Evolutionary conservation across 2,797 vertebrate genomes (phyloP).

Genomic region (Euthynnus affinis): DNA sequence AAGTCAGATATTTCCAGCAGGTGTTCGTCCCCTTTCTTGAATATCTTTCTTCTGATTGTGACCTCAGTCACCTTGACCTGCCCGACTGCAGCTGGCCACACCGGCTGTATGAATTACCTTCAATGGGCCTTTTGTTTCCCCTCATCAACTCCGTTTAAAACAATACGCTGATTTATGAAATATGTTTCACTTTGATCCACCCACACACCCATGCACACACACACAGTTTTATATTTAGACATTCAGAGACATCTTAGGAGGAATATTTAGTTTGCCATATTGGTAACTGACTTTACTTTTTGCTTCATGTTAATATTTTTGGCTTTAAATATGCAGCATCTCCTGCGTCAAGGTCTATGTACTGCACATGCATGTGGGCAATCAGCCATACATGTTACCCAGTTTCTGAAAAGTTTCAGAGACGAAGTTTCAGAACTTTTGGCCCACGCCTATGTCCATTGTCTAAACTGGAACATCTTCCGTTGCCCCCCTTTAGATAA

Average conservation of each 20-base stretch:
- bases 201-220: neutral
- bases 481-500: slow-evolving; percentile 68
- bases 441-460: slow-evolving; percentile 54
- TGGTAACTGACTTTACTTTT: neutral
- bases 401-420: slow-evolving; percentile 64
- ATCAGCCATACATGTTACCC: slow-evolving; percentile 13
- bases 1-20: slow-evolving; percentile 58
- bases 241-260: neutral
- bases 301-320: slow-evolving; percentile 7
- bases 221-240: slow-evolving; percentile 29
- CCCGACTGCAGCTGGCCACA: slow-evolving; percentile 69
- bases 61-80: slow-evolving; percentile 73
- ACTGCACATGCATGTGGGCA: neutral
- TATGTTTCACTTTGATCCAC: slow-evolving; percentile 49
- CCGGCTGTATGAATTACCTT: slow-evolving; percentile 56
- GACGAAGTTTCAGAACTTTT: slow-evolving; percentile 69
- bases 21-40: slow-evolving; percentile 65
- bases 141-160: slow-evolving; percentile 50
- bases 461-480: slow-evolving; percentile 75
- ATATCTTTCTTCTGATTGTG: slow-evolving; percentile 52
- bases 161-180: slow-evolving; percentile 67
- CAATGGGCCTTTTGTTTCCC: slow-evolving; percentile 83
- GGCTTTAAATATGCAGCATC: slow-evolving; percentile 33
- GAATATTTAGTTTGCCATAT: neutral
- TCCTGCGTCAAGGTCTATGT: neutral